A percentile compares a stretch with the other conserved stretches of the same genome.
Conservation (phyloP, 2,113 vertebrate genomes). For the Zosterops borbonicus region DNA sequence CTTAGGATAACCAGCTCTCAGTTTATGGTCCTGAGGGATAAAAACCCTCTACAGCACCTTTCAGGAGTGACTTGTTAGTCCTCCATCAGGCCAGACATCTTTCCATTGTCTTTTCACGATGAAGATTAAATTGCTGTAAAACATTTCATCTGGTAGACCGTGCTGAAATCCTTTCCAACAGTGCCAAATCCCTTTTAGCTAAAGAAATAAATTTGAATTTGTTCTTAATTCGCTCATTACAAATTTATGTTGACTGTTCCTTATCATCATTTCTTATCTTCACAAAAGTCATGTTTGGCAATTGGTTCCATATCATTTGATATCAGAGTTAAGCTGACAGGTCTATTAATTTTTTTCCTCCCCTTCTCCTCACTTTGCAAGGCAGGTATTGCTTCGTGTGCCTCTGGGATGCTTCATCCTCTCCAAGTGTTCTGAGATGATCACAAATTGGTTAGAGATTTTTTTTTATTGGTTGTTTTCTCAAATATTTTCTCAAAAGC, state of each 20-base stretch:
- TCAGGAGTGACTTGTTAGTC: neutral
- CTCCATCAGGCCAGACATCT: neutral
- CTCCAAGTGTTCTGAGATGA: neutral
- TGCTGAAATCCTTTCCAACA: neutral
- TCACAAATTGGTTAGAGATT: neutral
- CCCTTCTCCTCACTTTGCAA: neutral
- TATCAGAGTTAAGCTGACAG: constrained; percentile 7
- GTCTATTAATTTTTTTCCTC: constrained; percentile 19
- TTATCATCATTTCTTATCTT: neutral
- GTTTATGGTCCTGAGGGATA: neutral
- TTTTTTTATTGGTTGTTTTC: neutral
- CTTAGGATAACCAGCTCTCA: neutral
- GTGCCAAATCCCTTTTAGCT: neutral
- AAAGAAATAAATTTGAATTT: neutral
- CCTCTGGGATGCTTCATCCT: neutral
- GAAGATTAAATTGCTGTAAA: neutral
- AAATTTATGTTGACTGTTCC: neutral
- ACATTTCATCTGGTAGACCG: neutral
- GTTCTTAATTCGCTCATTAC: neutral
- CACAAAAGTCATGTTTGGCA: neutral
- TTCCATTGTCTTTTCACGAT: neutral
- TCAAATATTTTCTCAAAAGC: neutral
- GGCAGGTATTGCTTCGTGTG: neutral
- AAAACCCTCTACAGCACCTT: neutral
- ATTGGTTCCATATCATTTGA: neutral